Percentiles rank a stretch among this genome's conserved stretches.
These are phyloP conservation scores for Calvadosia cruxmelitensis DNA, from an alignment of 30 jellyfish, hydroid and myxozoan genomes.

Conservation along the genomic window DNA sequence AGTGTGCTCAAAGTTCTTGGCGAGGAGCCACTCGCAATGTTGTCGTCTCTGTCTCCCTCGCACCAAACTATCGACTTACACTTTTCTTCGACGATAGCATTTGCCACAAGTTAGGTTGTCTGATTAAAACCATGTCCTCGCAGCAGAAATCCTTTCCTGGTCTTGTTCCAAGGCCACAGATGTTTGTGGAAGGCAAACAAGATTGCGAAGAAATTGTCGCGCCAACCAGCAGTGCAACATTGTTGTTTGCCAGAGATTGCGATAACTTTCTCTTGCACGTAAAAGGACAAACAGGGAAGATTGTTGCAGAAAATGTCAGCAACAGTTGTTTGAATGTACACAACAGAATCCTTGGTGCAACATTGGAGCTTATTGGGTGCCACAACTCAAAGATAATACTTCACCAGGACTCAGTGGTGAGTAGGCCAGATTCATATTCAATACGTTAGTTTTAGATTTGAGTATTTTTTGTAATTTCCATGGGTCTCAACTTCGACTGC, in stretches of 20 bases:
- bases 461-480: no score
- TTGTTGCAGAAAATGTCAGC: slow-evolving; percentile 41
- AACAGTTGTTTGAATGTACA: slow-evolving; percentile 11
- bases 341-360: slow-evolving; percentile 56
- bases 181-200: slow-evolving; percentile 19
- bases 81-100: no score
- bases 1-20: no score
- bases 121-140: not conserved
- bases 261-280: slow-evolving; percentile 30
- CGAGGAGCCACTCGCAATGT: no score
- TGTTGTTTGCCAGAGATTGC: slow-evolving; percentile 47
- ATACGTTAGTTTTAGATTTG: no score
- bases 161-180: slow-evolving; percentile 65
- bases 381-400: slow-evolving; percentile 9
- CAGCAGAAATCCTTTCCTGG: slow-evolving; percentile 57
- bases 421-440: no score
- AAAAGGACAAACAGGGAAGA: slow-evolving; percentile 81
- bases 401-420: slow-evolving; percentile 50
- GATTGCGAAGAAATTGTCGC: slow-evolving; percentile 29
- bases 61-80: no score
- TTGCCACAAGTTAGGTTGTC: no score
- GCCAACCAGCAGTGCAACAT: slow-evolving; percentile 48
- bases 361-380: slow-evolving; percentile 45
- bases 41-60: no score
- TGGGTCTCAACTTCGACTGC: no score